These are phyloP conservation scores for Drosophila sucinea DNA, from an alignment of 1,140 invertebrate species.

Conservation along the genomic window DNA sequence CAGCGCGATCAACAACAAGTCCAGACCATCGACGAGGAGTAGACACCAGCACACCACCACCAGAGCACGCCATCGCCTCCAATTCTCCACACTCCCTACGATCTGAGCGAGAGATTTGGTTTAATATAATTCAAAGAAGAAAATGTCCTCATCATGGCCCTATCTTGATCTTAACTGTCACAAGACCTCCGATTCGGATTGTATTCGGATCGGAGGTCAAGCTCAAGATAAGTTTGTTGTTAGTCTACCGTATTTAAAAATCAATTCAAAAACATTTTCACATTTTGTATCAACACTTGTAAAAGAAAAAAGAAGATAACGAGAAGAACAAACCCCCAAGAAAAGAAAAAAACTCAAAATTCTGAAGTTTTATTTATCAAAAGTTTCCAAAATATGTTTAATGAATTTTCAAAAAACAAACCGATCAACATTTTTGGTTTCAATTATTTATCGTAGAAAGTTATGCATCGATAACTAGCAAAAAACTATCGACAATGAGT, in stretches of 20 bases:
- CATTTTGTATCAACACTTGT: slow-evolving; percentile 66
- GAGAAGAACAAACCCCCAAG: slow-evolving; percentile 28
- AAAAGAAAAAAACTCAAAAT: slow-evolving; percentile 16
- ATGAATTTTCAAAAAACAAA: too few species aligned
- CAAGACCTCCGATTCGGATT: slow-evolving; percentile 61
- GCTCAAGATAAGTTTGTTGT: slow-evolving; percentile 61
- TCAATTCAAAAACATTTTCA: slow-evolving; percentile 21
- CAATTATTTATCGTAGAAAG: too few species aligned
- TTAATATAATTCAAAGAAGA: slow-evolving; percentile 34
- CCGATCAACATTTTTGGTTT: too few species aligned
- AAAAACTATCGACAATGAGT: too few species aligned
- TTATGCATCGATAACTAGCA: too few species aligned
- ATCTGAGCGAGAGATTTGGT: too few species aligned
- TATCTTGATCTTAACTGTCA: slow-evolving; percentile 36
- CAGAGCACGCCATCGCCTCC: slow-evolving; percentile 9
- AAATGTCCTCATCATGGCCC: slow-evolving; percentile 39
- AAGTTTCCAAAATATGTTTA: too few species aligned
- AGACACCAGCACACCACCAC: slow-evolving; percentile 31
- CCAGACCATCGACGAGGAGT: slow-evolving; percentile 77
- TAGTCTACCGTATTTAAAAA: slow-evolving; percentile 53
- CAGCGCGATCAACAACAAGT: slow-evolving; percentile 66
- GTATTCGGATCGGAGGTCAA: slow-evolving; percentile 63
- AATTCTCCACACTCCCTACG: not conserved
- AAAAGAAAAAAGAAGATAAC: slow-evolving; percentile 37
- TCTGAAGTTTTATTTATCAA: slow-evolving; percentile 5